These are phyloP conservation scores for Microtus oregoni DNA, from an alignment of 2,113 vertebrate species.

Conservation along the genomic window DNA sequence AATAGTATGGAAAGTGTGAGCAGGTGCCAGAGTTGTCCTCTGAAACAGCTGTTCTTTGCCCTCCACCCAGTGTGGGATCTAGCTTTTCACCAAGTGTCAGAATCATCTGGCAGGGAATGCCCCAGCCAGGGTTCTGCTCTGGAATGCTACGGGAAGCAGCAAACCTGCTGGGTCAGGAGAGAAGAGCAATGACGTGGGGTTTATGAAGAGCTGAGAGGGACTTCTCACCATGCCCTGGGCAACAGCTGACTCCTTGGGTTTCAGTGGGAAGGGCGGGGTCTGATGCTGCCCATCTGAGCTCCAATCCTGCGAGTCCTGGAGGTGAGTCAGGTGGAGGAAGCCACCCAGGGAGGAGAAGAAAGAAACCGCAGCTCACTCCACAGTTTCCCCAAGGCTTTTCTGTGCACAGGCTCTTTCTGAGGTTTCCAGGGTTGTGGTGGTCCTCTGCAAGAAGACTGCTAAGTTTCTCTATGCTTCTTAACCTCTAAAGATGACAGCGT, in stretches of 20 bases:
- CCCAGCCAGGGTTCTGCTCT: neutral
- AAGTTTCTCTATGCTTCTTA: neutral
- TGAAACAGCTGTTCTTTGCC: neutral
- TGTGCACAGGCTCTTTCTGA: neutral
- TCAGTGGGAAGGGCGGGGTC: slow-evolving; percentile 27
- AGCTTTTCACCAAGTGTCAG: neutral
- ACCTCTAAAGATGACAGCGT: neutral
- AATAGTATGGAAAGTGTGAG: neutral
- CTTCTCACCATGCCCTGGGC: neutral
- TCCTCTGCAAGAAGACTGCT: neutral
- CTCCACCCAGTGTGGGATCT: neutral
- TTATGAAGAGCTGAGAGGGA: neutral
- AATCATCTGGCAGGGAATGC: neutral
- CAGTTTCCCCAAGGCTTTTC: neutral
- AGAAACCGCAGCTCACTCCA: neutral
- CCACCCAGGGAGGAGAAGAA: neutral
- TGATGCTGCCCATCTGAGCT: neutral
- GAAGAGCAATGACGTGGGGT: neutral
- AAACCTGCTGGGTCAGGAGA: neutral
- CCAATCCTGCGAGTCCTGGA: neutral
- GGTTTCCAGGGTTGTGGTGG: neutral
- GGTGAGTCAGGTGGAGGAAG: slow-evolving; percentile 49
- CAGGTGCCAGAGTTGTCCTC: neutral
- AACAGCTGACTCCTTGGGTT: slow-evolving; percentile 14
- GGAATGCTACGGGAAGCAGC: neutral